A percentile compares a stretch with the other conserved stretches of the same genome.
phyloP scores from a whole-genome alignment of 2,888 invertebrate species.

The Atethmia centrago region DNA sequence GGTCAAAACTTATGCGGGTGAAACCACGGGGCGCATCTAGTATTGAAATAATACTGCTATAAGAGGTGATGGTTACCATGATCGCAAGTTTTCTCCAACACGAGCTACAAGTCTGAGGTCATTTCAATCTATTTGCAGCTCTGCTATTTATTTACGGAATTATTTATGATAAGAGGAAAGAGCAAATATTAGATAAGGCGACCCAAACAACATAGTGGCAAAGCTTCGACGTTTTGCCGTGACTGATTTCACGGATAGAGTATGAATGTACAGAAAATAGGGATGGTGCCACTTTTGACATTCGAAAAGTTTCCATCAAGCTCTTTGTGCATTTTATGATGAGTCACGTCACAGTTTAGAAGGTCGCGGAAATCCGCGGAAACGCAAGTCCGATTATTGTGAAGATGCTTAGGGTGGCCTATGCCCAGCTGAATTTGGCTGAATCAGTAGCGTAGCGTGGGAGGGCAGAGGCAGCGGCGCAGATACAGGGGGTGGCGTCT shows the following conservation, averaged over 20 bases:
- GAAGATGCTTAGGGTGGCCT: background rate
- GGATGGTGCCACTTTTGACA: background rate
- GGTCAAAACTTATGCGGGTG: too few relatives aligned
- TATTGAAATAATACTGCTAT: too few relatives aligned
- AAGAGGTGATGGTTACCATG: too few relatives aligned
- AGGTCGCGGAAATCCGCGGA: too few relatives aligned
- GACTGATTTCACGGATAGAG: background rate
- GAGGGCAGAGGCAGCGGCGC: too few relatives aligned
- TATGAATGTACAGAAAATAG: conserved; percentile 2
- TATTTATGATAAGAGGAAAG: conserved; percentile 1
- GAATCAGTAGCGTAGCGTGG: too few relatives aligned
- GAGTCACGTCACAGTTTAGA: background rate
- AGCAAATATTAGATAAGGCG: conserved; percentile 21
- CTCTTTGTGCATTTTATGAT: background rate
- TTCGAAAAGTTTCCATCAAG: background rate
- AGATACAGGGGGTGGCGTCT: too few relatives aligned
- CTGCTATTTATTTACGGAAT: conserved; percentile 18
- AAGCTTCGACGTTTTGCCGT: background rate
- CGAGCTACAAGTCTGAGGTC: background rate
- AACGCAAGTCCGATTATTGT: background rate
- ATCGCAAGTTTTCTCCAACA: conserved; percentile 2
- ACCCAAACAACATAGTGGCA: background rate
- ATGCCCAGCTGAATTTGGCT: background rate
- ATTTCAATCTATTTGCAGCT: conserved; percentile 27
- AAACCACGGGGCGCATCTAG: too few relatives aligned